Evolutionary conservation across 64 coral and sea anemone genomes (phyloP), one percentile per base, ranked within the genome.

Genomic region (Montipora efflorescens): DNA sequence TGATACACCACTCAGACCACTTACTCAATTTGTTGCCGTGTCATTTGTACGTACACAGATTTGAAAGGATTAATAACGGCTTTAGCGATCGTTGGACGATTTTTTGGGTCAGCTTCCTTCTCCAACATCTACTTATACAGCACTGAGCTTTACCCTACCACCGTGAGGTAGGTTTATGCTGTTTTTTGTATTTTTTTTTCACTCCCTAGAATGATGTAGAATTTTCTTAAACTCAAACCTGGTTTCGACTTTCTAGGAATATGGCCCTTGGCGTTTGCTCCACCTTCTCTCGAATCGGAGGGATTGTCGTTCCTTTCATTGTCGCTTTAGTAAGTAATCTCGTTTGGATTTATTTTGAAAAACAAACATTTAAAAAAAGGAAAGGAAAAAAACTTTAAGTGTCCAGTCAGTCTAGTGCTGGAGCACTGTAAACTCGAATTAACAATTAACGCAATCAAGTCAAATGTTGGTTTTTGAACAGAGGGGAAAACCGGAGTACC

Each of bases 51-150:
- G 7, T 23, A 5, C 19, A 86, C 66, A 86, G 82, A 72, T 72
- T 3, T 86, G 16, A 86, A 70, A 52, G 82, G 82, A 47, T 3
- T 88, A 11, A 87, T 93, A 18, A 93, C 92, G 4, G 73, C 75
- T 5, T 88, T 93, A 47, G 92, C 92, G 8, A 53, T 93, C 11
- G 43, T 93, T 57, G 92, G 92, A 88, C 47, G 86, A 61, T 93
- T 93, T 70, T 93, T 85, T 78, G 92, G 86, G 49, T 79, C 92
- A 70, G 92, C 92, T 8, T 85, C 92, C 0, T 93, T 93, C 76
- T 93, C 92, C 14, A 93, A 77, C 11, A 88, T 93, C 36, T 93
- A 93, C 67, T 78, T 93, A 5, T 93, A 93, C 71, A 93, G 83
- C n/a, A 88, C 53, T 88, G 92, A 93, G 57, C 76, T 93, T 13